Evolutionary conservation across 2,797 vertebrate species (phyloP), one percentile per base, ranked within the genome.

Genomic region (Eidolon dupreanum): DNA sequence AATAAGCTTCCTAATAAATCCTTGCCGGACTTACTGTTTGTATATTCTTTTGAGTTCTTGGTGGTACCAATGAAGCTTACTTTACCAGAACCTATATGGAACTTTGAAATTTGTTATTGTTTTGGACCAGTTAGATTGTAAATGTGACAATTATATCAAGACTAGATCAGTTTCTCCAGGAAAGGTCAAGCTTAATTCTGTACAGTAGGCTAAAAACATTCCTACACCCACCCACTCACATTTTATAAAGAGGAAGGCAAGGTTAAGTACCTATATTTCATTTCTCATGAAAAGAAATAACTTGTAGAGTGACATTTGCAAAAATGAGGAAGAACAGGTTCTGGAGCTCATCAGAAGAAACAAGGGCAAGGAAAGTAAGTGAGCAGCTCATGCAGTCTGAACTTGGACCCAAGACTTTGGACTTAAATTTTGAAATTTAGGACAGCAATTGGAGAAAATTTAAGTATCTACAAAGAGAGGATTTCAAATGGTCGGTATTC

Each of bases 1-100:
- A 90, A 93, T 90, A 82, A 78, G 95, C 97, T 97, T 97, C 95
- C 83, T 97, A 98, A 98, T 98, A 98, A 98, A 98, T 95, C 95
- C 86, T 89, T 94, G 93, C 88, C 88, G 95, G 88, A 93, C 71
- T 68, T 95, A 13, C 17, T n/a, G 51, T 83, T 88, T 88, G 38
- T 92, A 17, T 89, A 91, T 91, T 96, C 90, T 85, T 95, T 55
- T 92, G 43, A 92, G 43, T 63, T 93, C 78, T 94, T 85, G 38
- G n/a, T 93, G 73, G 53, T 87, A 36, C 41, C 84, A 28, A 33
- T 88, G 38, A 86, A 87, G 71, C 33, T 89, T 57, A 33, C 79
- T 81, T 93, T 31, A 74, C 49, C 82, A 66, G 28, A 31, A 95
- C 78, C 73, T 78, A 43, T 74, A 51, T 46, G 43, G 65, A 53